Conservation (phyloP, 1,140 invertebrate genomes). For the Saccostrea cuccullata region DNA sequence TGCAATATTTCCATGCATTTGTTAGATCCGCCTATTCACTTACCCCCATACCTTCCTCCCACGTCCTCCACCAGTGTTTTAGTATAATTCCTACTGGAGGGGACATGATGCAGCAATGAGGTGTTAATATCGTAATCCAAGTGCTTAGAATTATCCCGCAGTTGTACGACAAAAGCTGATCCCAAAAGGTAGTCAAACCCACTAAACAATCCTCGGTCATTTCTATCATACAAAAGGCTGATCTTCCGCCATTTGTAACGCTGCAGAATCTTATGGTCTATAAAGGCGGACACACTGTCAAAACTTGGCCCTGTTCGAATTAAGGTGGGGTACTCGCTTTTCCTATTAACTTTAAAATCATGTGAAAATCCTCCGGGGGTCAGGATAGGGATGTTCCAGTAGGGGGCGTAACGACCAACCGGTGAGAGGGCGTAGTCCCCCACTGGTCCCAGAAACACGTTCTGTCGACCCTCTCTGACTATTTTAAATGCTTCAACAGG, state of each 20-base stretch:
- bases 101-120: not conserved
- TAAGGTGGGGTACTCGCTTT: slow-evolving; percentile 64
- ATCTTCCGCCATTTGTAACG: slow-evolving; percentile 42
- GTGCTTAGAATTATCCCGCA: slow-evolving; percentile 10
- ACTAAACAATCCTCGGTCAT: not conserved
- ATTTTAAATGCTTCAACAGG: slow-evolving; percentile 75
- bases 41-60: slow-evolving; percentile 43
- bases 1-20: not conserved
- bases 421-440: slow-evolving; percentile 95
- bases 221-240: slow-evolving; percentile 12
- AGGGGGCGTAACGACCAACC: slow-evolving; percentile 90
- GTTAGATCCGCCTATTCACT: slow-evolving; percentile 16
- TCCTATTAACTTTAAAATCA: slow-evolving; percentile 81
- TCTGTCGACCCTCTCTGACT: slow-evolving; percentile 66
- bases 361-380: slow-evolving; percentile 91
- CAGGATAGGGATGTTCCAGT: slow-evolving; percentile 92
- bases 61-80: slow-evolving; percentile 44
- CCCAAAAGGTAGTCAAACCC: slow-evolving; percentile 45
- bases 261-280: slow-evolving; percentile 37
- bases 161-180: slow-evolving; percentile 13
- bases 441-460: slow-evolving; percentile 91
- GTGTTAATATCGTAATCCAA: not conserved
- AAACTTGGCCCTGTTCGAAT: slow-evolving; percentile 67
- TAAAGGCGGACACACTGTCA: slow-evolving; percentile 59
- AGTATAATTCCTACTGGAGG: not conserved